Base-by-base conservation (phyloP, 2,797 vertebrate genomes). In the Takifugu rubripes region DNA sequence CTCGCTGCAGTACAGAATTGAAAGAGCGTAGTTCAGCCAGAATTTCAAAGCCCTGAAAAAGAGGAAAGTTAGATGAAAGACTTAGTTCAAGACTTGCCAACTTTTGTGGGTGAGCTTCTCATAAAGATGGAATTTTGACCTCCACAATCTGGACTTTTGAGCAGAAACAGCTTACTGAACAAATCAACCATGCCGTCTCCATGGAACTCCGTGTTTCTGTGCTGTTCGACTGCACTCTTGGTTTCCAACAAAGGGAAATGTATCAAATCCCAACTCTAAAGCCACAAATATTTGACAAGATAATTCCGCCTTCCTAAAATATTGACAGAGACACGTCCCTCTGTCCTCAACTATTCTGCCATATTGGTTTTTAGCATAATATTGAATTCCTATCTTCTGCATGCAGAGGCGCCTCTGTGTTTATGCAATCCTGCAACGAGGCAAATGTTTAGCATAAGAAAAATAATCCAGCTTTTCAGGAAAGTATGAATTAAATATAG, bases 1-100 rank as follows among this genome's bases (percentile, higher is more conserved):
- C 78, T 98, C 94, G 0, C 93, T 93, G 92, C 96, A 99, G 91
- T 98, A 98, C 25, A 98, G 84, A 33, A 95, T 87, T 6, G 96
- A 97, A 72, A 97, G 93, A 71, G 93, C 89, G 59, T 91, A 93
- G 54, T 86, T 93, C 59, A 98, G 76, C 96, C 96, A 99, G 48
- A 93, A 95, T 65, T 84, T 84, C 46, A 94, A 90, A 43, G 92
- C 89, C 85, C 96, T 99, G 65, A 57, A 54, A 61, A 54, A 78
- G 46, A 78, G 25, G 42, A 73, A 44, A 75, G 49, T 1, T 29
- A 1, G 27, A 36, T 75, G 31, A 67, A 61, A 49, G 14, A 27
- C 15, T 16, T 44, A 43, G 17, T 15, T 17, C n/a, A 56, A 1
- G 26, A 33, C 36, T 9, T 33, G 31, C 31, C 31, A 33, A 33